These are phyloP conservation scores for Drosophila albomicans DNA, from an alignment of 1,140 invertebrate genomes.

Conservation along the genomic window DNA sequence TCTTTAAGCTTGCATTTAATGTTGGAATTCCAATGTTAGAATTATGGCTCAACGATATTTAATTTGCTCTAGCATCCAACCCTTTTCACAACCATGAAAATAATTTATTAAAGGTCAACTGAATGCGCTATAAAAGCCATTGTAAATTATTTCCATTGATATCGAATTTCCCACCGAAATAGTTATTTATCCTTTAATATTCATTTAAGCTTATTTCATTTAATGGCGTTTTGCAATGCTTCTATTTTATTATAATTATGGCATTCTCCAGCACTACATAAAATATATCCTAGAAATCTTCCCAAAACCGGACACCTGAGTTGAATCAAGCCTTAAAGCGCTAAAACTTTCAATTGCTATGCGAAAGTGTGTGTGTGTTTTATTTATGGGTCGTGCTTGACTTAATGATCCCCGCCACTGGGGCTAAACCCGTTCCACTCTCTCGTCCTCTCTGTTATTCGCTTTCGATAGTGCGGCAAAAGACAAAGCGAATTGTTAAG, in stretches of 20 bases:
- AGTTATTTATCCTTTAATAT: background rate
- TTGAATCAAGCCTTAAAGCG: slow-evolving; percentile 55
- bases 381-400: slow-evolving; percentile 78
- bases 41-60: too few relatives aligned
- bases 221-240: background rate
- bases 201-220: background rate
- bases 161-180: background rate
- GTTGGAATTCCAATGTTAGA: too few relatives aligned
- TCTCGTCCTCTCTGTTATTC: too few relatives aligned
- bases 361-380: slow-evolving; percentile 33
- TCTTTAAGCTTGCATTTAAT: too few relatives aligned
- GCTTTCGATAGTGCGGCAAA: slow-evolving; percentile 38
- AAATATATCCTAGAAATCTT: slow-evolving; percentile 19
- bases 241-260: slow-evolving; percentile 21
- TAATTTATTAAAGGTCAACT: background rate
- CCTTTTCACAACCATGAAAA: background rate
- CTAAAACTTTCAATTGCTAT: slow-evolving; percentile 57
- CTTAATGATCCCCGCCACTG: slow-evolving; percentile 65
- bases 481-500: slow-evolving; percentile 79
- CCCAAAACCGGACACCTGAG: slow-evolving; percentile 23
- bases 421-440: background rate
- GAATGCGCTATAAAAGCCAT: background rate
- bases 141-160: background rate
- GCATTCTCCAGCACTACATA: slow-evolving; percentile 16
- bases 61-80: background rate